phyloP scores from a whole-genome alignment of 2,113 vertebrate genomes.

The Microcebus jonahi region DNA sequence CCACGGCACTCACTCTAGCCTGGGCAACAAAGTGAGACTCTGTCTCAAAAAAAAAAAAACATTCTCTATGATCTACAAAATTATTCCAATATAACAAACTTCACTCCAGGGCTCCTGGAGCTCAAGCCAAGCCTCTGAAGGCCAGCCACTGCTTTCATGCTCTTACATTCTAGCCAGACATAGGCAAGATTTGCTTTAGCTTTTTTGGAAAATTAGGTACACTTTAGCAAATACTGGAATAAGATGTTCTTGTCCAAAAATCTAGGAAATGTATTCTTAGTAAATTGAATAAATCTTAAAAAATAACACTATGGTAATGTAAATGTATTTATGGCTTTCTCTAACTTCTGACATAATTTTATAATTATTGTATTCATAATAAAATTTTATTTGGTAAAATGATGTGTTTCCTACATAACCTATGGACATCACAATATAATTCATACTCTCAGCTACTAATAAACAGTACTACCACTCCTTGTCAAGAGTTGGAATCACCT shows the following conservation, averaged over 20 bases:
- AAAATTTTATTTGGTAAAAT: slow-evolving; percentile 81
- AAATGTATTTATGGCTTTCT: not conserved
- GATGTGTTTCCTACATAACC: not conserved
- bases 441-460: not conserved
- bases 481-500: not conserved
- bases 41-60: not conserved
- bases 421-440: not conserved
- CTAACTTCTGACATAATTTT: slow-evolving; percentile 29
- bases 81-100: not conserved
- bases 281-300: slow-evolving; percentile 29
- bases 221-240: slow-evolving; percentile 3
- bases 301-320: not conserved
- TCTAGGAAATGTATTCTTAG: not conserved
- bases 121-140: not conserved
- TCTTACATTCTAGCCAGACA: not conserved
- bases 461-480: not conserved
- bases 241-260: not conserved
- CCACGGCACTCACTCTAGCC: too few relatives aligned
- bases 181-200: not conserved
- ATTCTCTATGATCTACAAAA: not conserved
- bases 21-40: too few relatives aligned
- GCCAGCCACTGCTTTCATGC: not conserved
- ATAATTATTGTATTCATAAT: slow-evolving; percentile 71
- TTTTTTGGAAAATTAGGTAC: slow-evolving; percentile 7
- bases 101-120: not conserved